Base-by-base conservation (phyloP, 2,113 vertebrate species). In the Corapipo altera region DNA sequence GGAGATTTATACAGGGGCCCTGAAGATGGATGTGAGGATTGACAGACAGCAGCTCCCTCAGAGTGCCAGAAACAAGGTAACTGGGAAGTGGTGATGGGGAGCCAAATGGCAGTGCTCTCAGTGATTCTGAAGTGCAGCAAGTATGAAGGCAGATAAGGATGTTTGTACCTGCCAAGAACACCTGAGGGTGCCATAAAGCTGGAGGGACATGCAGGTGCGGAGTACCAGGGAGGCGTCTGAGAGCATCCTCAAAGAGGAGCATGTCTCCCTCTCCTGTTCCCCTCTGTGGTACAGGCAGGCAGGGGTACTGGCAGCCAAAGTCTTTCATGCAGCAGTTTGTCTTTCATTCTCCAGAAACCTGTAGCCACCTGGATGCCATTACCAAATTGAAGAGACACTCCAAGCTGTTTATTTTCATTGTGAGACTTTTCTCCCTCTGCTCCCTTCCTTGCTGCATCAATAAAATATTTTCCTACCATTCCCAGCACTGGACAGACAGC, bases 1-100 rank as follows among this genome's bases (percentile, higher is more conserved):
- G 48, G 77, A 96, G 91, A 97, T 93, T 95, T 96, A 96, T 95
- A 81, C 77, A 87, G 64, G 87, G 81, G 78, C 66, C 30, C 44
- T 19, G 28, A 69, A 92, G 95, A 96, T 81, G 84, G 52, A 87
- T 96, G 84, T 81, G 80, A 84, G 49, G 72, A 92, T 43, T 95
- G 84, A 95, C 75, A 46, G 69, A 91, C 18, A 88, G 83, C 83
- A 74, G 69, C 91, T 95, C 66, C 39, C 2, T 12, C 6, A 54
- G 69, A 85, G 43, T 69, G 91, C 94, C 91, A 79, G 77, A 35
- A 91, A 44, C 14, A 0, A 57, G 15, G 28, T 81, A 19, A 57
- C 5, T 27, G 87, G 76, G 75, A 91, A 76, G 72, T 4, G 0
- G 35, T 43, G 69, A 58, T 57, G 26, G 17, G 30, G 39, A 94